These are phyloP conservation scores for Dolichomitus sp. DNA, from an alignment of 2,888 invertebrate species.

Conservation along the genomic window DNA sequence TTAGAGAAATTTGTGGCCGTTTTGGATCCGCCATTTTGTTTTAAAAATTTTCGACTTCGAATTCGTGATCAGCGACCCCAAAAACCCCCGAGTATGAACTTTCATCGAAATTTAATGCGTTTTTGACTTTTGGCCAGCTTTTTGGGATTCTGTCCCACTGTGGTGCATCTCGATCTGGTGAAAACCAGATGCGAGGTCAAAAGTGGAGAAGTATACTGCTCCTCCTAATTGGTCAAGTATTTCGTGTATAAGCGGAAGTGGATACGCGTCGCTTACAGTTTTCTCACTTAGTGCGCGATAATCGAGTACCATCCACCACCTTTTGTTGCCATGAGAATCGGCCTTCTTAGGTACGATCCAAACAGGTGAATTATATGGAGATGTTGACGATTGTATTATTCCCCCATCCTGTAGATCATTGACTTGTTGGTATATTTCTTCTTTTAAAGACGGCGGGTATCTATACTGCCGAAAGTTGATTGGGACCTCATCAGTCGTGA, in stretches of 20 bases:
- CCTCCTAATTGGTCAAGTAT: slow-evolving; percentile 72
- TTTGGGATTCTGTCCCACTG: too few species aligned
- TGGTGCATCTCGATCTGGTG: slow-evolving; percentile 73
- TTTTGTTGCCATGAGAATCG: slow-evolving; percentile 62
- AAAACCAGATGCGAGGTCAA: too few species aligned
- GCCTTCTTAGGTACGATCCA: slow-evolving; percentile 69
- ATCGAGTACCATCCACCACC: slow-evolving; percentile 64
- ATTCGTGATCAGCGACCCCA: too few species aligned
- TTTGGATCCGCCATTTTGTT: too few species aligned
- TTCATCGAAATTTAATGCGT: too few species aligned
- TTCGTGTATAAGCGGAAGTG: slow-evolving; percentile 72
- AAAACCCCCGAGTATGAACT: too few species aligned
- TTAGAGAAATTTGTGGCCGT: too few species aligned
- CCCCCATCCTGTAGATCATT: slow-evolving; percentile 43
- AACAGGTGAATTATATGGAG: too few species aligned
- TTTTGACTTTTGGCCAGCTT: too few species aligned
- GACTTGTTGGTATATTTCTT: slow-evolving; percentile 63
- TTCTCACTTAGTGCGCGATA: slow-evolving; percentile 63
- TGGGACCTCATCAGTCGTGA: slow-evolving; percentile 53
- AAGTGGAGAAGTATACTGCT: slow-evolving; percentile 72
- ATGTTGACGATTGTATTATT: slow-evolving; percentile 53
- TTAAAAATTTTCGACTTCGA: too few species aligned
- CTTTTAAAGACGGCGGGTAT: slow-evolving; percentile 53
- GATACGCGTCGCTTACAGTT: slow-evolving; percentile 64
- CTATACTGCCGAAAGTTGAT: slow-evolving; percentile 62